Percentiles rank a stretch among this genome's conserved stretches.
Evolutionary conservation across 2,113 vertebrate genomes (phyloP).

Genomic region (Peromyscus polionotus): DNA sequence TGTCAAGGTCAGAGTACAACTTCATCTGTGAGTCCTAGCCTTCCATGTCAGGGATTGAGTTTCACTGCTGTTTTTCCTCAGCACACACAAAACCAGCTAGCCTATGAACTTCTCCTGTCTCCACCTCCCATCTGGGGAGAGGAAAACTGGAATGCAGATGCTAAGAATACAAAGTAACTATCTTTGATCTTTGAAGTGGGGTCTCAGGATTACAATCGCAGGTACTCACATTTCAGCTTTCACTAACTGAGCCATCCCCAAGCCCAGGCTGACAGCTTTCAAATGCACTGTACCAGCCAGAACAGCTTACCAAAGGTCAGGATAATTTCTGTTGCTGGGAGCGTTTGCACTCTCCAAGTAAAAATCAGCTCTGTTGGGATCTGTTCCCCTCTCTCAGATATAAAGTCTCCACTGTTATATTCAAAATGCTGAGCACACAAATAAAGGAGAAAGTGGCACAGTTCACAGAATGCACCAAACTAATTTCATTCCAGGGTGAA

Average conservation of each 20-base stretch:
- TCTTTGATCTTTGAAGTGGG: not conserved
- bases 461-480: constrained; percentile 72
- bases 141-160: no score
- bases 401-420: constrained; percentile 30
- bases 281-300: not conserved
- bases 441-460: constrained; percentile 42
- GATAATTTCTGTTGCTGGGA: not conserved
- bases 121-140: not conserved
- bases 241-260: not conserved
- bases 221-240: not conserved
- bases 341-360: constrained; percentile 59
- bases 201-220: not conserved
- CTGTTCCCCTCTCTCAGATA: constrained; percentile 33
- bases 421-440: constrained; percentile 69
- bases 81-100: not conserved
- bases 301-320: not conserved
- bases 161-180: no score
- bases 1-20: not conserved
- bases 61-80: no score
- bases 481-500: constrained; percentile 82
- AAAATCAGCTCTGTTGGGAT: constrained; percentile 33
- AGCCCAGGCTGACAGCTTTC: not conserved
- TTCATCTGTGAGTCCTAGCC: fast-evolving
- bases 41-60: not conserved
- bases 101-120: not conserved